Evolutionary conservation across 2,888 invertebrate genomes (phyloP).

Genomic region (Lottia gigantea): DNA sequence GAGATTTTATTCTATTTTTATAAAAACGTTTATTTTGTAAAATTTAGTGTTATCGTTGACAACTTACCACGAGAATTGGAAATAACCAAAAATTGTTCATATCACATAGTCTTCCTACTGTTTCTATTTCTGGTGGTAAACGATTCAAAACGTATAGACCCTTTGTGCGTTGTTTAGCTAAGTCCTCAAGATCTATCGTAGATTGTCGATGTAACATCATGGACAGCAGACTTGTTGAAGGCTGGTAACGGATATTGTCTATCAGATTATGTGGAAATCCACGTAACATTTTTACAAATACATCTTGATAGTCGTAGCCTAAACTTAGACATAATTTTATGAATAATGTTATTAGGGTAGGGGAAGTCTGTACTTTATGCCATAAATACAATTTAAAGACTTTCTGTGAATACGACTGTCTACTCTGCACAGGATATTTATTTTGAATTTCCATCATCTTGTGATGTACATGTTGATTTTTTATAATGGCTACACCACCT

Average conservation of each 20-base stretch:
- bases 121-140: conserved; percentile 52
- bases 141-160: conserved; percentile 61
- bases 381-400: conserved; percentile 60
- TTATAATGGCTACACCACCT: conserved; percentile 65
- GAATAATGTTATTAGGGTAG: conserved; percentile 45
- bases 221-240: conserved; percentile 59
- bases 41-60: neutral
- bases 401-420: conserved; percentile 59
- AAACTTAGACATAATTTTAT: conserved; percentile 43
- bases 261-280: conserved; percentile 64
- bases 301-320: conserved; percentile 49
- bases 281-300: conserved; percentile 57
- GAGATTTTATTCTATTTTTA: no score
- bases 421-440: conserved; percentile 53
- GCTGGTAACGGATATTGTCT: conserved; percentile 56
- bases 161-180: conserved; percentile 50
- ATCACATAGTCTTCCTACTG: conserved; percentile 58
- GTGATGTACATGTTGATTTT: conserved; percentile 44
- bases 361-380: conserved; percentile 54
- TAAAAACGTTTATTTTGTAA: no score
- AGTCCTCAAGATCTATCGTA: conserved; percentile 45
- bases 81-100: conserved; percentile 67
- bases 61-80: conserved; percentile 66
- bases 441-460: conserved; percentile 53
- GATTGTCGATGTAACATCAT: conserved; percentile 55